A percentile compares a stretch with the other conserved stretches of the same genome.
These are phyloP conservation scores for Alca torda DNA, from an alignment of 2,797 vertebrate genomes.

Conservation along the genomic window DNA sequence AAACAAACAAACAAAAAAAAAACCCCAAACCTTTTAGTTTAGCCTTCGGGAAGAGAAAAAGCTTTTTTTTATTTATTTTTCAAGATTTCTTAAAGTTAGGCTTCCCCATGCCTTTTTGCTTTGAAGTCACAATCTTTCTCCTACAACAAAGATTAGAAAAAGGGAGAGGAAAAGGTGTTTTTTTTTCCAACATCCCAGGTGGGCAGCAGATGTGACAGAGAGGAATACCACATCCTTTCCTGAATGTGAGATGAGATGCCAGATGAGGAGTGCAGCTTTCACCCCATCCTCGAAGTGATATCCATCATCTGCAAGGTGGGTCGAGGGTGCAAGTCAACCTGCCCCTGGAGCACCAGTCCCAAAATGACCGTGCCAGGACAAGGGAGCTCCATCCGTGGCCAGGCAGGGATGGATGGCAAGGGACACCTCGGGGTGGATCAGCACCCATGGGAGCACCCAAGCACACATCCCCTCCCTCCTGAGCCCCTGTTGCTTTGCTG, in stretches of 20 bases:
- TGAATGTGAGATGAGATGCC: fast-evolving
- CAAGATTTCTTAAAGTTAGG: not conserved
- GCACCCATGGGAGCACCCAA: not conserved
- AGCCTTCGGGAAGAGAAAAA: not conserved
- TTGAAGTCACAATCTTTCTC: not conserved
- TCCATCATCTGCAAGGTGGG: not conserved
- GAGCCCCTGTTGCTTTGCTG: not conserved
- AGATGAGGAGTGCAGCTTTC: not conserved
- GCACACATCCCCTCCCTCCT: not conserved
- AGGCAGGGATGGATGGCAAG: not conserved
- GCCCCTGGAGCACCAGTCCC: not conserved
- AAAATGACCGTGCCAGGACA: not conserved
- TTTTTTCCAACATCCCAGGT: not conserved
- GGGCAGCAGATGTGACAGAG: not conserved
- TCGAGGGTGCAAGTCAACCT: fast-evolving
- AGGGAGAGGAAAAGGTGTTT: not conserved
- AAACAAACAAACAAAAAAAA: not conserved
- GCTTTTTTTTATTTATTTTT: not conserved
- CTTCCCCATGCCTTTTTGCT: not conserved
- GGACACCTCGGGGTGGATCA: not conserved
- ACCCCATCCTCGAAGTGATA: not conserved
- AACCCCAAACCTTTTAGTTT: not conserved
- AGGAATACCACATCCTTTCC: not conserved
- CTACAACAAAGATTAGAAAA: not conserved
- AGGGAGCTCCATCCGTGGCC: not conserved